Conservation (phyloP, 2,113 vertebrate species). For the Alexandromys fortis region DNA sequence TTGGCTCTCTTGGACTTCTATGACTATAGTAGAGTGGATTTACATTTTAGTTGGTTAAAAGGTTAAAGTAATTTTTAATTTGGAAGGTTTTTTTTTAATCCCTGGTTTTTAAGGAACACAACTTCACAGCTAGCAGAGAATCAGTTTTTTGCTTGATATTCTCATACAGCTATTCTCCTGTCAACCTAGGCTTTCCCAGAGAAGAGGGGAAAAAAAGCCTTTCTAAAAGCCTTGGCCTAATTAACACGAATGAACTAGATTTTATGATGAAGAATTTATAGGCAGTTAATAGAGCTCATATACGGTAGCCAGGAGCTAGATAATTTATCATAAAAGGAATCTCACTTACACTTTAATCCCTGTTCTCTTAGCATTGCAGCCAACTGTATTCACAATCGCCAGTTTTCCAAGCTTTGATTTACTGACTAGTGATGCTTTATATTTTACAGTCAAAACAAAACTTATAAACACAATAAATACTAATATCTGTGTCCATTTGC, state of each 20-base stretch:
- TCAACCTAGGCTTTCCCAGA: conserved; percentile 78
- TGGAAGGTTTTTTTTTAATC: conserved; percentile 42
- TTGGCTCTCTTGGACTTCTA: conserved; percentile 26
- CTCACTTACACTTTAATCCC: conserved; percentile 82
- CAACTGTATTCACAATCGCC: conserved; percentile 81
- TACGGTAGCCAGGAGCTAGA: conserved; percentile 86
- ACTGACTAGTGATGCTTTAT: conserved; percentile 77
- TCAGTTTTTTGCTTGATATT: conserved; percentile 34
- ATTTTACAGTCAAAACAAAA: conserved; percentile 79
- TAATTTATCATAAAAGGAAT: conserved; percentile 87
- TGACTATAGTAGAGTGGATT: conserved; percentile 33
- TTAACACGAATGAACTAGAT: conserved; percentile 87
- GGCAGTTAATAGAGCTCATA: conserved; percentile 86
- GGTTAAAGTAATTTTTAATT: conserved; percentile 68
- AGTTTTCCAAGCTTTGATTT: conserved; percentile 84
- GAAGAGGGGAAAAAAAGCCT: conserved; percentile 72
- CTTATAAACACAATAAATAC: conserved; percentile 75
- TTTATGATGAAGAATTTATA: conserved; percentile 88
- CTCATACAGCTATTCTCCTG: conserved; percentile 70
- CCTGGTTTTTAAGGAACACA: conserved; percentile 68
- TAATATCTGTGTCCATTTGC: conserved; percentile 67
- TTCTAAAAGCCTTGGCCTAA: conserved; percentile 86
- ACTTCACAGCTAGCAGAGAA: conserved; percentile 64
- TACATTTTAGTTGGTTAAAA: conserved; percentile 55
- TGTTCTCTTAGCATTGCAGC: conserved; percentile 81